These are phyloP conservation scores for Sternotherus odoratus DNA, from an alignment of 2,797 vertebrate species.

Conservation along the genomic window DNA sequence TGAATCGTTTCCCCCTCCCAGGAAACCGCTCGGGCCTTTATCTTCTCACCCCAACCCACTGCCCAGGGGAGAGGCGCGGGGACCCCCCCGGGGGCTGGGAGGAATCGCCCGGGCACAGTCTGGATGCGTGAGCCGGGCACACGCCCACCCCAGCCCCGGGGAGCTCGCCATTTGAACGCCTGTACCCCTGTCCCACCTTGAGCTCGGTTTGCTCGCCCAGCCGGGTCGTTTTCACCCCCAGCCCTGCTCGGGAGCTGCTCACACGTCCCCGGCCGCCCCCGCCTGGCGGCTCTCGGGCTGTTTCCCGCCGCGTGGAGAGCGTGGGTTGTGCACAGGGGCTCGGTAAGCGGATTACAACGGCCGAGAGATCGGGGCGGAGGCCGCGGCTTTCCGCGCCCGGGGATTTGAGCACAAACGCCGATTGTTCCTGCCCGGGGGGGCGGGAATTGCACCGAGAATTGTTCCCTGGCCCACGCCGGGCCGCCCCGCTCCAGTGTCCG, in stretches of 20 bases:
- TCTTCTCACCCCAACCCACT: rapidly evolving
- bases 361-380: not conserved
- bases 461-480: constrained; percentile 16
- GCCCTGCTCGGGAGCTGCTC: too few species aligned
- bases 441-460: constrained; percentile 39
- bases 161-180: rapidly evolving
- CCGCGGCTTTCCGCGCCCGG: not conserved
- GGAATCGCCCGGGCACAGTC: not conserved
- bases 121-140: not conserved
- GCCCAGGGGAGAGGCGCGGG: not conserved
- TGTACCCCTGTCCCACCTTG: not conserved
- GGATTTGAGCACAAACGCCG: constrained; percentile 41
- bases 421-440: constrained; percentile 34
- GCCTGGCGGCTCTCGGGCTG: too few species aligned
- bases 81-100: not conserved
- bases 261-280: too few species aligned
- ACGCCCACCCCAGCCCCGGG: rapidly evolving
- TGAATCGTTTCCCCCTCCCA: rapidly evolving
- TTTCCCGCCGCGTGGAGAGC: too few species aligned
- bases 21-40: not conserved
- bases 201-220: not conserved
- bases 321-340: not conserved
- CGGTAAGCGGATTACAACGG: constrained; percentile 37
- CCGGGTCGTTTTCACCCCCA: not conserved
- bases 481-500: not conserved